Conservation (phyloP, 2,797 vertebrate species). For the Notamacropus eugenii region DNA sequence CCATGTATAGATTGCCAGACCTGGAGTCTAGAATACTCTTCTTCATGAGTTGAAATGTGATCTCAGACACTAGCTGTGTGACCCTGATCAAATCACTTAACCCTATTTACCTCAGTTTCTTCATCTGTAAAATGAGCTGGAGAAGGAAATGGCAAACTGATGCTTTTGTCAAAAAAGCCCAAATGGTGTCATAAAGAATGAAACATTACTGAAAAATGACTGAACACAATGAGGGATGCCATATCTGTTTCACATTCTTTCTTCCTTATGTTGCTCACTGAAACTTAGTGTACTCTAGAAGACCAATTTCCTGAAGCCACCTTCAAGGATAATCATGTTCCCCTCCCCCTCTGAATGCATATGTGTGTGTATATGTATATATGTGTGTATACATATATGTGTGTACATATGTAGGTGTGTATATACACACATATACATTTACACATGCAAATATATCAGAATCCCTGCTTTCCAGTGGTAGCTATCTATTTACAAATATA, state of each 20-base stretch:
- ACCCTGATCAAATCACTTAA: background rate
- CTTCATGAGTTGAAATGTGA: background rate
- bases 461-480: too few species aligned
- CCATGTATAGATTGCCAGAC: background rate
- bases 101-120: background rate
- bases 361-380: too few species aligned
- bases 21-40: background rate
- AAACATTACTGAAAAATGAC: background rate
- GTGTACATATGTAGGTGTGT: too few species aligned
- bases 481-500: too few species aligned
- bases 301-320: too few species aligned
- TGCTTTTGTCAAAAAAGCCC: background rate
- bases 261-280: background rate
- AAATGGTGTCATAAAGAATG: background rate
- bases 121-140: background rate
- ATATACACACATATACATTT: too few species aligned
- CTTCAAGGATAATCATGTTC: too few species aligned
- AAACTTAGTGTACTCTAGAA: background rate
- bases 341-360: too few species aligned
- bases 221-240: background rate
- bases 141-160: background rate
- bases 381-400: too few species aligned
- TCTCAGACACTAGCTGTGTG: background rate
- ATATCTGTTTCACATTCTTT: too few species aligned
- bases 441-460: too few species aligned